A percentile compares a stretch with the other conserved stretches of the same genome.
Evolutionary conservation across 1,140 invertebrate genomes (phyloP).

Genomic region (Bombyx mori): DNA sequence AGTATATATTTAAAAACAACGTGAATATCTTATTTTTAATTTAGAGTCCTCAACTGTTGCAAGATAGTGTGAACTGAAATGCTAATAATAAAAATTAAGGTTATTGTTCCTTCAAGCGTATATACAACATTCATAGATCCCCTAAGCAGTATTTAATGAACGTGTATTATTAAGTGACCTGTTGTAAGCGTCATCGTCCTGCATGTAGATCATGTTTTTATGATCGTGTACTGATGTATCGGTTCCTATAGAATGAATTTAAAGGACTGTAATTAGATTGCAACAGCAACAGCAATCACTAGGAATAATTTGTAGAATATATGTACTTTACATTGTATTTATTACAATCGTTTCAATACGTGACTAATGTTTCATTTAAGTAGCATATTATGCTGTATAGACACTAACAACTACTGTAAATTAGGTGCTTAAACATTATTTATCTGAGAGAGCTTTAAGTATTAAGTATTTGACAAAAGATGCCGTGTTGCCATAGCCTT

Average conservation of each 20-base stretch:
- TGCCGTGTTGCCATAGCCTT: conserved; percentile 31
- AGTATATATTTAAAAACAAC: not conserved
- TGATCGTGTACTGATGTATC: conserved; percentile 57
- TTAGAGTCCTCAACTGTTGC: too few relatives aligned
- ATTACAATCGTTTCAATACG: not conserved
- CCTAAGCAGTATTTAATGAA: too few relatives aligned
- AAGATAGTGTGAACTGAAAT: too few relatives aligned
- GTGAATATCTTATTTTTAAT: too few relatives aligned
- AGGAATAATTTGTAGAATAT: conserved; percentile 15
- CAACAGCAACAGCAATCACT: conserved; percentile 13
- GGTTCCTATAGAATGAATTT: conserved; percentile 64
- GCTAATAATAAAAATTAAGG: too few relatives aligned
- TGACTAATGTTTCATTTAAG: not conserved
- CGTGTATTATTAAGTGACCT: too few relatives aligned
- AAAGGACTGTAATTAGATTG: conserved; percentile 30
- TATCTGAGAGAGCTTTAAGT: conserved; percentile 42
- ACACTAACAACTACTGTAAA: conserved; percentile 8
- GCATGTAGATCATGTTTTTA: conserved; percentile 28
- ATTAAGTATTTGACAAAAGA: conserved; percentile 33
- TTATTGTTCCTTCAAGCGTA: too few relatives aligned
- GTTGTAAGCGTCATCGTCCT: conserved; percentile 3
- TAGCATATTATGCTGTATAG: not conserved
- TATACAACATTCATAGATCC: too few relatives aligned
- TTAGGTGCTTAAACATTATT: too few relatives aligned
- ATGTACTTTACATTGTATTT: not conserved